phyloP scores from a whole-genome alignment of 2,797 vertebrate genomes.

The Paramormyrops hopkinsi region DNA sequence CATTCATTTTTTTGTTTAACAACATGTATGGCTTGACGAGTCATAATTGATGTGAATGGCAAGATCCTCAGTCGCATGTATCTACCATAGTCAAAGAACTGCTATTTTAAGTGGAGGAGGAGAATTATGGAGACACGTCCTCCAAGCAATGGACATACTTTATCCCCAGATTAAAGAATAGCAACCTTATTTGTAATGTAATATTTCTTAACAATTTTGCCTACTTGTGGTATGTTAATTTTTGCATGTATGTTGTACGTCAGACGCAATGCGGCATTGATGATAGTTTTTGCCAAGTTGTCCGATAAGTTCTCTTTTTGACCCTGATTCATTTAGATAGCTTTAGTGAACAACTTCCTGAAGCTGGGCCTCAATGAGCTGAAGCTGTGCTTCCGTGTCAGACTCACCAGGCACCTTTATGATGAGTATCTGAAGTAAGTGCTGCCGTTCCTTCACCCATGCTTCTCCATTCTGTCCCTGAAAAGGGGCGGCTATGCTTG shows the following conservation, averaged over 20 bases:
- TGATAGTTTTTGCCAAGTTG: background rate
- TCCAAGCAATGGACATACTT: background rate
- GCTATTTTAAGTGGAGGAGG: background rate
- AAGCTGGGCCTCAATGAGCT: conserved; percentile 92
- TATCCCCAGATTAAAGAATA: background rate
- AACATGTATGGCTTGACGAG: background rate
- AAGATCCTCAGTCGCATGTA: background rate
- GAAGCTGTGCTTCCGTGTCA: conserved; percentile 85
- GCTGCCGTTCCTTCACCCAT: background rate
- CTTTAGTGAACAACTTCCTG: conserved; percentile 93
- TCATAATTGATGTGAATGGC: background rate
- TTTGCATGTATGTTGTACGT: background rate
- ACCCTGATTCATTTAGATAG: conserved; percentile 67
- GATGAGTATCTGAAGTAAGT: conserved; percentile 94
- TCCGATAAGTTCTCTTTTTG: background rate
- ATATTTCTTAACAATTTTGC: background rate
- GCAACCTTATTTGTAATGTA: background rate
- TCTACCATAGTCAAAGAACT: background rate
- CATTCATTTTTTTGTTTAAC: background rate
- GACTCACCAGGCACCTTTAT: conserved; percentile 87
- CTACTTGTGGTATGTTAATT: background rate
- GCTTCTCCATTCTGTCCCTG: background rate
- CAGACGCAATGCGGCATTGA: background rate
- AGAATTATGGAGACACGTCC: background rate
- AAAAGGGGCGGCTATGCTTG: background rate